phyloP scores from a whole-genome alignment of 1,140 invertebrate genomes.

The Magallana angulata region DNA sequence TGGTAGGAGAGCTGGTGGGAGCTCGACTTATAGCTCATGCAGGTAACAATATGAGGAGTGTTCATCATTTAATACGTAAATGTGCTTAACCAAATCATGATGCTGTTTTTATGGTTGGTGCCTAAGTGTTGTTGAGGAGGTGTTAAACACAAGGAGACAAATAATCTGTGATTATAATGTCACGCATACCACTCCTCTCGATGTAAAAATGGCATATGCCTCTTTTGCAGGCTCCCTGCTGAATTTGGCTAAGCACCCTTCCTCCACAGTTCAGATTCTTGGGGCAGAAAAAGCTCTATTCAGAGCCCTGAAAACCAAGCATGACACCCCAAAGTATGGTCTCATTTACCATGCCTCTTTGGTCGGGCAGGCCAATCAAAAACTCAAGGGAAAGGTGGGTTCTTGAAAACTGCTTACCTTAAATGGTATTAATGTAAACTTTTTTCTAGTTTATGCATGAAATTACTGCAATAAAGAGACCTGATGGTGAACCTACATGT shows the following conservation, averaged over 20 bases:
- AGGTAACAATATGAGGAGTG: conserved; percentile 80
- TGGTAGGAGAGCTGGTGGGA: conserved; percentile 97
- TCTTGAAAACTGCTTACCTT: not conserved
- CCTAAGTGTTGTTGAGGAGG: not conserved
- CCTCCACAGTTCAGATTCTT: conserved; percentile 98
- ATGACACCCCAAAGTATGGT: conserved; percentile 99
- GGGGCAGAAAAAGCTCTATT: conserved; percentile 99
- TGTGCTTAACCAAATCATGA: conserved; percentile 11
- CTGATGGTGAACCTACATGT: too few relatives aligned
- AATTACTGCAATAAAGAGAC: too few relatives aligned
- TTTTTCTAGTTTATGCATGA: too few relatives aligned
- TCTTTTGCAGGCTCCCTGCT: conserved; percentile 88
- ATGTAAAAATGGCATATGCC: not conserved
- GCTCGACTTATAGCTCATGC: conserved; percentile 97
- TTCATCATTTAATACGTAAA: not conserved
- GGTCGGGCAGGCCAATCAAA: conserved; percentile 91
- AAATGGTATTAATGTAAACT: too few relatives aligned
- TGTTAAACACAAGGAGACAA: not conserved
- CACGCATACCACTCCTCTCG: not conserved
- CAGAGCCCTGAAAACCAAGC: conserved; percentile 96
- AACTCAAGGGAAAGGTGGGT: conserved; percentile 91
- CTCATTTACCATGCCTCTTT: conserved; percentile 98
- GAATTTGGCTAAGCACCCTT: conserved; percentile 98
- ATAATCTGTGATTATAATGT: not conserved
- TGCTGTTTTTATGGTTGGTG: not conserved